Conservation (phyloP, 2,888 invertebrate species). For the Cotesia congregata region DNA sequence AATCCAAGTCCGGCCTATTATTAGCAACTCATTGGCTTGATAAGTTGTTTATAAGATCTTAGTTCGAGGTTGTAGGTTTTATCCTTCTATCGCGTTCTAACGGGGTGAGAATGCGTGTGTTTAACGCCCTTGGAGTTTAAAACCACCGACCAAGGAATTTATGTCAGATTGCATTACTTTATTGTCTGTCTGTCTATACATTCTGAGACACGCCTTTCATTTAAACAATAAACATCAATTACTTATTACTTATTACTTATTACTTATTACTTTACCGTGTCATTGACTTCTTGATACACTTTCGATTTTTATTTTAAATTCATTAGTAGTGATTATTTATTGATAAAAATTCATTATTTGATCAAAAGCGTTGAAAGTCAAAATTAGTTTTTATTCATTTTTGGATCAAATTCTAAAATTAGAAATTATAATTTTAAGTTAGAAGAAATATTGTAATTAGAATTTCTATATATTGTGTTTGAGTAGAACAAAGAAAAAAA, state of each 20-base stretch:
- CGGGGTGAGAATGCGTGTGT: constrained; percentile 6
- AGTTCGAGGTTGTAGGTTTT: constrained; percentile 4
- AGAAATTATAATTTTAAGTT: no score
- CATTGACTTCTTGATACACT: constrained; percentile 13
- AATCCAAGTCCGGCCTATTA: background rate
- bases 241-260: background rate
- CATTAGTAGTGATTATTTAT: background rate
- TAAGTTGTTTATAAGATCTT: constrained; percentile 1
- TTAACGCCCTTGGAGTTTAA: constrained; percentile 1
- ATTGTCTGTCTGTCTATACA: background rate
- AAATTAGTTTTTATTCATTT: no score
- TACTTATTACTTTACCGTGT: constrained; percentile 12
- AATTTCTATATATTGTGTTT: no score
- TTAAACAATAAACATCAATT: constrained; percentile 11
- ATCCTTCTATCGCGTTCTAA: constrained; percentile 3
- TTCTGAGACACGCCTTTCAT: constrained; percentile 13
- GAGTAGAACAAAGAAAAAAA: no score
- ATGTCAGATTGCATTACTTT: constrained; percentile 27
- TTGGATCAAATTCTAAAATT: no score
- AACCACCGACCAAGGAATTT: constrained; percentile 9
- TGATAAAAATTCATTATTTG: background rate
- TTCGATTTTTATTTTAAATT: background rate
- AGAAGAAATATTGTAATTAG: no score
- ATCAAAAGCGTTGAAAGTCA: no score
- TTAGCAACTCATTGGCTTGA: constrained; percentile 8